A percentile compares a stretch with the other conserved stretches of the same genome.
phyloP scores from a whole-genome alignment of 2,113 vertebrate genomes.

The Clupea harengus region DNA sequence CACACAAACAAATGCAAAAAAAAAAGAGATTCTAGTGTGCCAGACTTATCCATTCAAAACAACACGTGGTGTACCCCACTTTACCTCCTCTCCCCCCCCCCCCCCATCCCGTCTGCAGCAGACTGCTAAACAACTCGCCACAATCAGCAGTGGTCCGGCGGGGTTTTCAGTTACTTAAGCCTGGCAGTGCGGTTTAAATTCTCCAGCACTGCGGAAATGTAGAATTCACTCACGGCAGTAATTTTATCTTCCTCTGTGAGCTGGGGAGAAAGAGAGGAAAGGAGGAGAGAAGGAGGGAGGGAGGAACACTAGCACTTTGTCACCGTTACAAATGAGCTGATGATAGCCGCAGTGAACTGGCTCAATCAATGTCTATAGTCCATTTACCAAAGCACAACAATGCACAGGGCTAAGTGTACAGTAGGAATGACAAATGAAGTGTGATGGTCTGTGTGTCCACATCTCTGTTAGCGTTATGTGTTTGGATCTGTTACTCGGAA shows the following conservation, averaged over 20 bases:
- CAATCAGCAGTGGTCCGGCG: conserved; percentile 45
- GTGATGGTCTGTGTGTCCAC: not conserved
- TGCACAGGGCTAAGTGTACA: not conserved
- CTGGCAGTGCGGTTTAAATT: conserved; percentile 63
- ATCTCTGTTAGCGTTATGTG: not conserved
- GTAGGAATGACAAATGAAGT: not conserved
- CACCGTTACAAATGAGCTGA: conserved; percentile 37
- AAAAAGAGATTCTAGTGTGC: not conserved
- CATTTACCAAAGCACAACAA: conserved; percentile 24
- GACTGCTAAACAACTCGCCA: conserved; percentile 27
- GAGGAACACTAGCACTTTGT: conserved; percentile 33
- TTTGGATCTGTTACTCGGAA: not conserved
- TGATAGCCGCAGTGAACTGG: conserved; percentile 28
- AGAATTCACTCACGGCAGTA: conserved; percentile 65
- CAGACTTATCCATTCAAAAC: conserved; percentile 11
- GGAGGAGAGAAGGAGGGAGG: conserved; percentile 20
- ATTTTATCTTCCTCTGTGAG: conserved; percentile 54
- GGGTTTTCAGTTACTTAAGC: conserved; percentile 65
- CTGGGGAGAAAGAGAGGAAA: not conserved
- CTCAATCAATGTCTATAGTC: conserved; percentile 17
- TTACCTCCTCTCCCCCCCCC: not conserved
- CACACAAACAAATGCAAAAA: not conserved
- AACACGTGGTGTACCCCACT: conserved; percentile 2
- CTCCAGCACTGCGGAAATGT: conserved; percentile 65
- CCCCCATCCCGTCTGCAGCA: conserved; percentile 4